Conservation (phyloP, 2,113 vertebrate genomes). For the human (Homo sapiens) region GRCh38 chr5:144662501-144663000, state of each 20-base stretch:
- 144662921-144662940: background rate
- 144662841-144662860: background rate
- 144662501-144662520: background rate
- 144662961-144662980: background rate
- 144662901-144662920: background rate
- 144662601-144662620: background rate
- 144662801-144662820: background rate
- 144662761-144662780: background rate
- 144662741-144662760: background rate
- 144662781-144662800: background rate
- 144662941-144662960: background rate
- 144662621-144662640: background rate
- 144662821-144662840: background rate
- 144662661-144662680: background rate
- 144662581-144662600: background rate
- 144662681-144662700: background rate
- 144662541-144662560: background rate
- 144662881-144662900: background rate
- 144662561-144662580: background rate
- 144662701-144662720: background rate
- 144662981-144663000: background rate
- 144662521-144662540: background rate
- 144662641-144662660: background rate
- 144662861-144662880: background rate
- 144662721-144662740: background rate